Base-by-base conservation (phyloP, 2,113 vertebrate species). In the Platichthys flesus region DNA sequence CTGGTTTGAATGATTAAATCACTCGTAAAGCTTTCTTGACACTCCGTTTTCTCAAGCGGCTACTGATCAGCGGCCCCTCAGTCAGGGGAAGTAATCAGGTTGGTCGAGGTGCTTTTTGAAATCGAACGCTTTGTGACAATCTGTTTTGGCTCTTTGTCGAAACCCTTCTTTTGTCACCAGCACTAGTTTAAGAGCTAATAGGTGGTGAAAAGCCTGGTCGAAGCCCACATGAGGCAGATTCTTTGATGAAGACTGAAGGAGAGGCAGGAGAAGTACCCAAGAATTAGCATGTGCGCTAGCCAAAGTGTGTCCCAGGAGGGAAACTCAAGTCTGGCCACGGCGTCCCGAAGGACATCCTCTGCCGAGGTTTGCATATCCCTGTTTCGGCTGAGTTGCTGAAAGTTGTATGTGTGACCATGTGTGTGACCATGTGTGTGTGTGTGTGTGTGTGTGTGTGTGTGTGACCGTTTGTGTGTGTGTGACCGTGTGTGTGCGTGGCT, bases 211-310 rank as follows among this genome's bases (percentile, higher is more conserved):
- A 83, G 83, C 37, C 82, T 21, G 23, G 28, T 87, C 7, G 31
- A 87, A 74, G 82, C 75, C 71, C 66, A 52, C 78, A 74, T 79
- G 80, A 85, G 77, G 82, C 75, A 59, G 84, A 81, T 74, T 91
- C 40, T 85, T 86, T 89, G 61, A 86, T 75, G 63, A 74, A 74
- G 68, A 76, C 37, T 64, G 78, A 81, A 66, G 55, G 75, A 56
- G 74, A 81, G 54, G 63, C 9, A 21, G 61, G 67, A 58, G 70
- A 82, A 77, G 57, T 86, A 51, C 77, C 73, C 68, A 77, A 45
- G 69, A 81, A 93, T 94, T 91, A 93, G 90, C 91, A 93, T 94
- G 90, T 52, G 81, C 14, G 76, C 91, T 90, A 92, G 91, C 90
- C 90, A 90, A 88, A 62, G 83, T 61, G 67, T 5, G 47, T 86